Percentiles rank a stretch among this genome's conserved stretches.
Evolutionary conservation across 2,113 vertebrate species (phyloP).

Genomic region (Oryzias melastigma): DNA sequence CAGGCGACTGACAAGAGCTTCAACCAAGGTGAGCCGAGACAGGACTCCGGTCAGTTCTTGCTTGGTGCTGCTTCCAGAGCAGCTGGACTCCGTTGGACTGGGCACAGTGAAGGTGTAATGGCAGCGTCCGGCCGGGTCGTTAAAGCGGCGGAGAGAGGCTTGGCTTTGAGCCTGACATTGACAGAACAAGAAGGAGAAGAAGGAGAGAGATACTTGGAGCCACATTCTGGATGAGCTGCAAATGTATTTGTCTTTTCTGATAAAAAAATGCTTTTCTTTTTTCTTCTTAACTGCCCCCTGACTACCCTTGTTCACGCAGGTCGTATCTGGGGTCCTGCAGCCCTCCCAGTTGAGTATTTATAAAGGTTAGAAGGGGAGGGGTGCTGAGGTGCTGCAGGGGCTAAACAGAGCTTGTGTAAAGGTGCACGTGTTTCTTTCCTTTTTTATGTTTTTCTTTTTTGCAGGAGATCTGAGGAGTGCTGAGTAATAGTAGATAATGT

Average conservation of each 20-base stretch:
- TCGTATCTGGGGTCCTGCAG: slow-evolving; percentile 41
- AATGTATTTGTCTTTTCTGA: neutral
- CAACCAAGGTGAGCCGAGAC: slow-evolving; percentile 59
- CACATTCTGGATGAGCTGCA: slow-evolving; percentile 44
- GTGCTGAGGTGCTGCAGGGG: slow-evolving; percentile 31
- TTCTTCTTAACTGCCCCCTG: slow-evolving; percentile 12
- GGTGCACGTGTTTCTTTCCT: slow-evolving; percentile 33
- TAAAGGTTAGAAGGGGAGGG: slow-evolving; percentile 61
- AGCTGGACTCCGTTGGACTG: slow-evolving; percentile 53
- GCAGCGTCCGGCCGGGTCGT: slow-evolving; percentile 43
- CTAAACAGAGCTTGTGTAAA: slow-evolving; percentile 24
- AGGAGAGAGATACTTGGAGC: slow-evolving; percentile 36
- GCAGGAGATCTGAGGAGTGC: neutral
- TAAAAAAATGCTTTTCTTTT: neutral
- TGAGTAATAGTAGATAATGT: slow-evolving; percentile 19
- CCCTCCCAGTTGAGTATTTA: slow-evolving; percentile 57
- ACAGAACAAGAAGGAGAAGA: slow-evolving; percentile 22
- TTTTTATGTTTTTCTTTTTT: slow-evolving; percentile 22
- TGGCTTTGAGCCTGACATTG: slow-evolving; percentile 29
- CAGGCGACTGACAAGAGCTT: slow-evolving; percentile 56
- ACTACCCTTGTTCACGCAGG: slow-evolving; percentile 28
- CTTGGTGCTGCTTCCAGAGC: slow-evolving; percentile 20
- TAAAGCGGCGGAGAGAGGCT: slow-evolving; percentile 43
- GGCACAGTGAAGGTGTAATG: slow-evolving; percentile 69
- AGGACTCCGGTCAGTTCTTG: slow-evolving; percentile 45